Percentiles rank a stretch among this genome's conserved stretches.
These are phyloP conservation scores for Psophia crepitans DNA, from an alignment of 2,113 vertebrate species.

Conservation along the genomic window DNA sequence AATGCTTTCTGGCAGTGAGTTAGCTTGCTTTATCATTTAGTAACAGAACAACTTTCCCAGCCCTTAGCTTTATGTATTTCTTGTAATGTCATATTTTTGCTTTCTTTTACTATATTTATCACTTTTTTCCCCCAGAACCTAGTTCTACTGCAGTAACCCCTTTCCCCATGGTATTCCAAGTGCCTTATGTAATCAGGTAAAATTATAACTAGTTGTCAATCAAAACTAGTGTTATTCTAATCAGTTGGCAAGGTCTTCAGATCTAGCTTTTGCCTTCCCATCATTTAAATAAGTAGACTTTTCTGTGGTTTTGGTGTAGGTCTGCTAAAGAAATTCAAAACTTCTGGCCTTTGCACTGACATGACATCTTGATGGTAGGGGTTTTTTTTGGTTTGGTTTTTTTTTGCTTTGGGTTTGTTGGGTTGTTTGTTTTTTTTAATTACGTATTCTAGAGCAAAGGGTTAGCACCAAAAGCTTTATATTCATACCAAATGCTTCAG, in stretches of 20 bases:
- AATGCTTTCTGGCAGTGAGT: not conserved
- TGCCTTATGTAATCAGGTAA: not conserved
- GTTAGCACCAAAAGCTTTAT: not conserved
- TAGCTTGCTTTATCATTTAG: not conserved
- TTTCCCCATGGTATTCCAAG: not conserved
- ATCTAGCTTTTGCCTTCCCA: not conserved
- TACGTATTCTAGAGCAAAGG: not conserved
- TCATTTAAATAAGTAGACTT: not conserved
- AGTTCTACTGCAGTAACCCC: not conserved
- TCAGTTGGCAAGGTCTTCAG: not conserved
- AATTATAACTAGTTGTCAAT: not conserved
- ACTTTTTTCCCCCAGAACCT: not conserved
- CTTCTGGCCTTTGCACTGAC: not conserved
- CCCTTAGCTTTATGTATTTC: not conserved
- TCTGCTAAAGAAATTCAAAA: not conserved
- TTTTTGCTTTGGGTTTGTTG: not conserved
- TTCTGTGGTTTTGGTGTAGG: not conserved
- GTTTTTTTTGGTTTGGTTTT: no score
- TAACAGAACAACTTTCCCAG: not conserved
- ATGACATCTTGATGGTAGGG: not conserved
- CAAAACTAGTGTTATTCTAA: not conserved
- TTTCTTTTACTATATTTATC: not conserved
- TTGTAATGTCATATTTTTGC: not conserved
- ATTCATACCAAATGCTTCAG: not conserved
- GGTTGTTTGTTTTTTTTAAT: not conserved